Evolutionary conservation across 2,888 invertebrate species (phyloP).

Genomic region (Adelphocoris suturalis): DNA sequence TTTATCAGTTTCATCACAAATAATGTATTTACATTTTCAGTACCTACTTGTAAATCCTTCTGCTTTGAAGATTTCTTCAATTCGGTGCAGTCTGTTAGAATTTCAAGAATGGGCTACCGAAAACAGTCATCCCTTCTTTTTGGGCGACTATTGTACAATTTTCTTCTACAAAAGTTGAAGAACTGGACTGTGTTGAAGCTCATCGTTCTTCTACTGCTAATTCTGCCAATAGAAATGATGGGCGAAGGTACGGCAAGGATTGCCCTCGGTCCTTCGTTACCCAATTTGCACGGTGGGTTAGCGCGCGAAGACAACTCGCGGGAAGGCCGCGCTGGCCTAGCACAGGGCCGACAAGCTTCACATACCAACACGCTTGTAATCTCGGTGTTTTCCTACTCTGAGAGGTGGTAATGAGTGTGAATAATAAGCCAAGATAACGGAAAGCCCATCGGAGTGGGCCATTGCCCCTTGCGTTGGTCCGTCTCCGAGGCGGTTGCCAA

Average conservation of each 20-base stretch:
- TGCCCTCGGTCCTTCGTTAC: neutral
- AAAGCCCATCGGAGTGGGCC: constrained; percentile 22
- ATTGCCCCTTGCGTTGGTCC: constrained; percentile 26
- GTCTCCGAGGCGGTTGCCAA: constrained; percentile 36
- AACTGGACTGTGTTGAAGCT: too few relatives aligned
- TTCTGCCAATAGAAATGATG: neutral
- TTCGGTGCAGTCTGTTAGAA: too few relatives aligned
- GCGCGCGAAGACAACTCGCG: neutral
- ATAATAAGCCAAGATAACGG: constrained; percentile 37
- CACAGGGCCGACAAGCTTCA: neutral
- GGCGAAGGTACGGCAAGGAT: neutral
- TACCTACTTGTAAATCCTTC: too few relatives aligned
- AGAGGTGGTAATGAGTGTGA: constrained; percentile 30
- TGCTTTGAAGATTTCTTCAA: too few relatives aligned
- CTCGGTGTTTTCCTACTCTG: constrained; percentile 15
- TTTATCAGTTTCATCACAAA: too few relatives aligned
- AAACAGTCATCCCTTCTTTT: too few relatives aligned
- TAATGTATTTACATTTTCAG: too few relatives aligned
- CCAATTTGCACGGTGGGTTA: neutral
- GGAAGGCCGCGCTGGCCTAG: neutral
- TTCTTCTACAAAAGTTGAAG: too few relatives aligned
- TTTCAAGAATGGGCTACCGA: too few relatives aligned
- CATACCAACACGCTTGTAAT: constrained; percentile 28
- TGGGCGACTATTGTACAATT: too few relatives aligned
- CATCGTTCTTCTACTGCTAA: too few relatives aligned